Conservation (phyloP, 1,140 invertebrate species). For the Ceratina calcarata region DNA sequence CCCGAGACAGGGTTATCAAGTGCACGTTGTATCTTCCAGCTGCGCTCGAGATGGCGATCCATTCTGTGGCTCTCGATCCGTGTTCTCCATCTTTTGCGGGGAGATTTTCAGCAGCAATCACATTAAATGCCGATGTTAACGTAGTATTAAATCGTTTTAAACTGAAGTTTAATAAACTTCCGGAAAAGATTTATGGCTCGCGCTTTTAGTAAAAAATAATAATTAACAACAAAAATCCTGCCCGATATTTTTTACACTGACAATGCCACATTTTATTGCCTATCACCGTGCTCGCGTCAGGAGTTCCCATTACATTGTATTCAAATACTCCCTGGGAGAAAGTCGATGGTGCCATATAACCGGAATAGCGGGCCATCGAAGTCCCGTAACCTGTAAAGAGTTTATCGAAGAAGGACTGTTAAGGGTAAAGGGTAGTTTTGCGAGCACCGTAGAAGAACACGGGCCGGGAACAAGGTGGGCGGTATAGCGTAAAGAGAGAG, state of each 20-base stretch:
- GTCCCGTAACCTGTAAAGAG: slow-evolving; percentile 70
- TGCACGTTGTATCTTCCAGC: slow-evolving; percentile 72
- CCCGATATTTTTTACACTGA: background rate
- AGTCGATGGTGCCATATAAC: slow-evolving; percentile 26
- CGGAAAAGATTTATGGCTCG: no score
- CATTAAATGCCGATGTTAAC: no score
- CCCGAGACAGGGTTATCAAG: slow-evolving; percentile 78
- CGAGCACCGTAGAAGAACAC: slow-evolving; percentile 57
- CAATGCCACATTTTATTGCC: background rate
- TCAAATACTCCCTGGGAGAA: slow-evolving; percentile 32
- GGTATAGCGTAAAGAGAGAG: slow-evolving; percentile 13
- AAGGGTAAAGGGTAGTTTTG: slow-evolving; percentile 76
- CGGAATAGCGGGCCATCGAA: slow-evolving; percentile 49
- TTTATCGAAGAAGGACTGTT: slow-evolving; percentile 76
- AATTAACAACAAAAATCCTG: no score
- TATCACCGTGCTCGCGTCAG: background rate
- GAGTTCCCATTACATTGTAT: slow-evolving; percentile 20
- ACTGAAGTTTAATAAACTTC: no score
- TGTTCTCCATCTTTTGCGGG: no score
- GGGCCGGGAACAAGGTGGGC: background rate
- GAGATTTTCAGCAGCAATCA: no score
- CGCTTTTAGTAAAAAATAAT: no score
- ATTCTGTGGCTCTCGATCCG: background rate
- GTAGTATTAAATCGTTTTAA: no score
- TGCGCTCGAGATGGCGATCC: slow-evolving; percentile 29